Base-by-base conservation (phyloP, 2,113 vertebrate genomes). In the Myotis davidii region DNA sequence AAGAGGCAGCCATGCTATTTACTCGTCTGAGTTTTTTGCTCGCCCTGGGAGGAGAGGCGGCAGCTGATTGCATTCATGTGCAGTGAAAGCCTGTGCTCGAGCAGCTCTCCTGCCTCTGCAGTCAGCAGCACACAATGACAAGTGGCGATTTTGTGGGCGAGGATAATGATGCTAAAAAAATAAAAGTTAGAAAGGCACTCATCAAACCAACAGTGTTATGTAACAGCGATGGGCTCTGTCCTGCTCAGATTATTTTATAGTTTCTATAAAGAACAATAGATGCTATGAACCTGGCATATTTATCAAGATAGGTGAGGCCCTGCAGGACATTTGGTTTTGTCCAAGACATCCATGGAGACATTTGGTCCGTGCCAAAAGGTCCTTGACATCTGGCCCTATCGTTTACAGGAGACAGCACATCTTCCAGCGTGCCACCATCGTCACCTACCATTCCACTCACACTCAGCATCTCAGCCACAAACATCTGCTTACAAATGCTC, bases 1-100 rank as follows among this genome's bases (percentile, higher is more conserved):
- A 90, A 85, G 73, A 50, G 3, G 3, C 3, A 34, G 65, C 78
- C 88, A 21, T 96, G 65, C 79, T 89, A 59, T 96, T 94, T 74
- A 72, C 72, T 92, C 86, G 78, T 52, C 56, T n/a, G 12, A 83
- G 50, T 96, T 76, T 83, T 34, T 61, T 45, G 9, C 50, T 25
- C 23, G 29, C 34, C 52, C 16, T 2, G 14, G 64, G 78, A 50
- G 67, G 34, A 92, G 59, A 48, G 59, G 9, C 5, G 0, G 85
- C 1, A 2, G 92, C 82, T 27, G 77, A 32, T 13, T 0, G 3
- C 37, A 3, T 10, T 11, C 25, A 1, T 23, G 48, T 10, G 39
- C 16, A 2, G 18, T 8, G 50, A 18, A 48, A 45, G 69, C 79
- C 79, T 1, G 1, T 17, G 72, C 6, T 1, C 42, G 21, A 39